A percentile compares a stretch with the other conserved stretches of the same genome.
These are phyloP conservation scores for Halichoeres trimaculatus DNA, from an alignment of 2,113 vertebrate species.

Conservation along the genomic window DNA sequence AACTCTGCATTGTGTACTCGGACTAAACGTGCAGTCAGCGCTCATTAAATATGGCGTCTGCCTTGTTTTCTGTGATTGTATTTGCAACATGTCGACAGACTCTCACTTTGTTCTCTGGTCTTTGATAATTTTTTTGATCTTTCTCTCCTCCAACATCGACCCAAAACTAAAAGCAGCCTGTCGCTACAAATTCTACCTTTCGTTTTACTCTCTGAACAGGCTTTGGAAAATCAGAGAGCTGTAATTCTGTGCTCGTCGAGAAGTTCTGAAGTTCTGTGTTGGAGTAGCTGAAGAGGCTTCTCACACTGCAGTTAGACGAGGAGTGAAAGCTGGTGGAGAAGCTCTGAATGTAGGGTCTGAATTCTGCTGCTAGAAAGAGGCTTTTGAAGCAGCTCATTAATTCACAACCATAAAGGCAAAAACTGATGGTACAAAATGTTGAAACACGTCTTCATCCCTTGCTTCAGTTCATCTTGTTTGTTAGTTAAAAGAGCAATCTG, in stretches of 20 bases:
- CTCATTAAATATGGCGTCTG: background rate
- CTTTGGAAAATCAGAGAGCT: background rate
- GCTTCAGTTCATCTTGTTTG: too few species aligned
- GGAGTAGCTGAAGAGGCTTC: background rate
- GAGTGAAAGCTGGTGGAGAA: background rate
- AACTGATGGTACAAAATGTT: background rate
- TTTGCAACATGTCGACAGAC: background rate
- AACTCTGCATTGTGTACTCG: constrained; percentile 11
- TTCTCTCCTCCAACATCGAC: background rate
- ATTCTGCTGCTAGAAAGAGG: constrained; percentile 10
- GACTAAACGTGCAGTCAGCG: constrained; percentile 28
- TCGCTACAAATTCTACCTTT: background rate
- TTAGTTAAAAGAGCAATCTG: too few species aligned
- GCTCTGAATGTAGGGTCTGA: constrained; percentile 1
- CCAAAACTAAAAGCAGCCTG: background rate
- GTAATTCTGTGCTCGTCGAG: background rate
- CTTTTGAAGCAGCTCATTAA: constrained; percentile 13
- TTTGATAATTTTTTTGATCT: constrained; percentile 15
- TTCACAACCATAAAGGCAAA: constrained; percentile 10
- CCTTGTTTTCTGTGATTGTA: background rate
- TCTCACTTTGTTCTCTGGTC: background rate
- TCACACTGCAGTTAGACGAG: background rate
- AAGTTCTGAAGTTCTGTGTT: background rate
- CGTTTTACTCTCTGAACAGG: constrained; percentile 10
- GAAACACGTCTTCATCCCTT: too few species aligned